Conservation (phyloP, 2,797 vertebrate genomes). For the Helostoma temminkii region DNA sequence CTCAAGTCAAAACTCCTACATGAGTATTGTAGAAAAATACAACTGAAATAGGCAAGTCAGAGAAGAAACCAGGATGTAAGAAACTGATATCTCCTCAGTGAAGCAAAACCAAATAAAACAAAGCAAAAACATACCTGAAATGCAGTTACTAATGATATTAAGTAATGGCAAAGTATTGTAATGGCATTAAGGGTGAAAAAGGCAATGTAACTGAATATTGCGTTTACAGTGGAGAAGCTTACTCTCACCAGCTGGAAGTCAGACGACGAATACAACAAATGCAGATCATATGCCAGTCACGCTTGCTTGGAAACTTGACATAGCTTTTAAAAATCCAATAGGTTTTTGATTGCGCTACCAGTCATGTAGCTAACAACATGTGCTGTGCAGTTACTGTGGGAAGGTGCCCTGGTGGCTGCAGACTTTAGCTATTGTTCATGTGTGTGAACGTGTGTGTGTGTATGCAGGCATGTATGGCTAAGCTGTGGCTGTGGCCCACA, state of each 20-base stretch:
- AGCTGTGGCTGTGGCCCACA: conserved; percentile 76
- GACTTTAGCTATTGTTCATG: conserved; percentile 45
- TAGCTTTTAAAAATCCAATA: conserved; percentile 35
- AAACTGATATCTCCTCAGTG: too few relatives aligned
- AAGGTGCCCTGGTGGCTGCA: conserved; percentile 72
- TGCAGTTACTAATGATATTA: background rate
- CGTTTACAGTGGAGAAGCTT: conserved; percentile 3
- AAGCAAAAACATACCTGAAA: too few relatives aligned
- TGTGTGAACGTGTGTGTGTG: conserved; percentile 34
- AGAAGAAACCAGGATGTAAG: too few relatives aligned
- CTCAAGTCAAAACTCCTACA: background rate
- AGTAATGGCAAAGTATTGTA: too few relatives aligned
- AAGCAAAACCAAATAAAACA: too few relatives aligned
- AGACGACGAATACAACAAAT: conserved; percentile 40
- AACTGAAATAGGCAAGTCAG: too few relatives aligned
- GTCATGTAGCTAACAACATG: conserved; percentile 70
- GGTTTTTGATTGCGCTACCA: conserved; percentile 74
- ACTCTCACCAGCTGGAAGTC: conserved; percentile 12
- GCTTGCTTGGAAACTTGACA: conserved; percentile 47
- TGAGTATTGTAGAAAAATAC: background rate
- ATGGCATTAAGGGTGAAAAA: background rate
- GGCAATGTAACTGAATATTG: background rate
- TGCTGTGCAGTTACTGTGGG: conserved; percentile 71
- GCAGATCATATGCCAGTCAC: conserved; percentile 34
- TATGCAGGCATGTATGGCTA: conserved; percentile 35